These are phyloP conservation scores for Halocynthia aurantium DNA, from an alignment of 23 tunicate species.

Conservation along the genomic window DNA sequence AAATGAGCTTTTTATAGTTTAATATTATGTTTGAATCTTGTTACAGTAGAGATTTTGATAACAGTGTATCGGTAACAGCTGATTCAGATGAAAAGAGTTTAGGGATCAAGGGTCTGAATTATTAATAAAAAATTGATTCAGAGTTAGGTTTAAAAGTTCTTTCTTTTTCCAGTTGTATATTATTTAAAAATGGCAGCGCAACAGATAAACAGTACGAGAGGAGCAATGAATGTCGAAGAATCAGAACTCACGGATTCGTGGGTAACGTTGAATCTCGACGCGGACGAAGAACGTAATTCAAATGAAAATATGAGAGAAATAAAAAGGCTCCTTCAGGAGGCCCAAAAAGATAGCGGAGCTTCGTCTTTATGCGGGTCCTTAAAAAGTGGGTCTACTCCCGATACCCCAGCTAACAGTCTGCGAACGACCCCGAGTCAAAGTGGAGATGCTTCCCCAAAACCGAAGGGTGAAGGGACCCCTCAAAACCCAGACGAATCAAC, in stretches of 20 bases:
- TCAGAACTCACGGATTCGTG: not conserved
- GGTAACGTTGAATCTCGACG: not conserved
- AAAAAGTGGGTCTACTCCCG: slow-evolving; percentile 1
- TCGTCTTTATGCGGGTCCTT: slow-evolving; percentile 2
- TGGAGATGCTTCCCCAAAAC: slow-evolving; percentile 8
- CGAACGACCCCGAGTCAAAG: not conserved
- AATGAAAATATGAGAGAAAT: not conserved
- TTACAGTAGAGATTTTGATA: too few species aligned
- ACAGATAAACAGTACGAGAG: too few species aligned
- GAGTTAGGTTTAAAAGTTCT: too few species aligned
- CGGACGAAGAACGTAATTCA: not conserved
- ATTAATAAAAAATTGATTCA: too few species aligned
- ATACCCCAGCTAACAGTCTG: slow-evolving; percentile 3
- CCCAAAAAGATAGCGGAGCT: slow-evolving; percentile 2
- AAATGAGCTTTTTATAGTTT: too few species aligned
- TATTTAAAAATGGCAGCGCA: too few species aligned
- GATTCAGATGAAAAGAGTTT: too few species aligned
- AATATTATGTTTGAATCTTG: too few species aligned
- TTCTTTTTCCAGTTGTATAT: too few species aligned
- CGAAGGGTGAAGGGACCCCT: not conserved
- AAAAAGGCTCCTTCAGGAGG: not conserved
- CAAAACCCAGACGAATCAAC: slow-evolving; percentile 9
- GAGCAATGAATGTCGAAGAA: not conserved
- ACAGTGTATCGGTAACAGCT: too few species aligned
- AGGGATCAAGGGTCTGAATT: too few species aligned